Conservation (phyloP, 1,140 invertebrate genomes). For the Habropoda laboriosa region DNA sequence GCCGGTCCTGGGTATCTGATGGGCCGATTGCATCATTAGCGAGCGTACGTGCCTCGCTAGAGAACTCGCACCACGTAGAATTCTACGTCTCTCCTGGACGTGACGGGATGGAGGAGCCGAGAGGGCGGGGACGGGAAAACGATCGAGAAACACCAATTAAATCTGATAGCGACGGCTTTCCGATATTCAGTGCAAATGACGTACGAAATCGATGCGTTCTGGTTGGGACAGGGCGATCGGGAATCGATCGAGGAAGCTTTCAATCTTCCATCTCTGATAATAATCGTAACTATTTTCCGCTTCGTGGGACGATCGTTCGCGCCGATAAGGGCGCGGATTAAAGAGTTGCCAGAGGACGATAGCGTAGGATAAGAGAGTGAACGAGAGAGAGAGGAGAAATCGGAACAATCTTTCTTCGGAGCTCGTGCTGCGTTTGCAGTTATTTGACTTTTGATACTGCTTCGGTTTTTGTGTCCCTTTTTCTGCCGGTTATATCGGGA, state of each 20-base stretch:
- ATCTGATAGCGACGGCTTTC: conserved; percentile 57
- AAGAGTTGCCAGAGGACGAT: background rate
- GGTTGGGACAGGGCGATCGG: conserved; percentile 14
- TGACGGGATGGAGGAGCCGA: background rate
- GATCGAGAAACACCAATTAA: conserved; percentile 61
- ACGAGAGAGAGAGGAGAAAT: background rate
- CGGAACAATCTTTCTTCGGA: background rate
- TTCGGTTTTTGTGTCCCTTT: no score
- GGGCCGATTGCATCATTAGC: conserved; percentile 73
- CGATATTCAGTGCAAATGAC: conserved; percentile 54
- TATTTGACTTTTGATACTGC: no score
- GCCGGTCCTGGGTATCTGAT: conserved; percentile 65
- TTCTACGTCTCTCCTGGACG: background rate
- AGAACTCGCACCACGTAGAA: conserved; percentile 30
- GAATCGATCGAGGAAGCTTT: conserved; percentile 43
- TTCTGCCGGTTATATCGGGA: no score
- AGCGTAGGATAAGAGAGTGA: background rate
- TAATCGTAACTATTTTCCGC: conserved; percentile 44
- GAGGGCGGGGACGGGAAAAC: background rate
- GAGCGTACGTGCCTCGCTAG: conserved; percentile 65
- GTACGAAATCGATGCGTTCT: conserved; percentile 36
- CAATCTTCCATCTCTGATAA: conserved; percentile 37
- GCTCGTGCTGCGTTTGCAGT: background rate
- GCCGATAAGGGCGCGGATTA: conserved; percentile 27
- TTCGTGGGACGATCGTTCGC: conserved; percentile 15